Base-by-base conservation (phyloP, 2,797 vertebrate genomes). In the Pangasius larnaudii region DNA sequence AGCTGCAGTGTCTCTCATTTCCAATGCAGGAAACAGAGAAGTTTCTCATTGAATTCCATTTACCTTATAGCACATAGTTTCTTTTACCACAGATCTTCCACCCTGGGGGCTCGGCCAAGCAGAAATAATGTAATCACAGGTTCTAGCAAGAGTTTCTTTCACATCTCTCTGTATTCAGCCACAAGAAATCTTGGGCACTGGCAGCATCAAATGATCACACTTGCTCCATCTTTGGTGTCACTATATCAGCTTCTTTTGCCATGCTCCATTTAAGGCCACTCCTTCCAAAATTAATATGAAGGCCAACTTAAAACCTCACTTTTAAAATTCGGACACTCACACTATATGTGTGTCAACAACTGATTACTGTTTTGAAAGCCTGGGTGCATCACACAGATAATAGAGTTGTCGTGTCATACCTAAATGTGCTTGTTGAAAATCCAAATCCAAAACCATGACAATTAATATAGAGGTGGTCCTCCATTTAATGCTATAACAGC, bases 91-190 rank as follows among this genome's bases (percentile, higher is more conserved):
- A 85, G 24, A 79, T 80, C 83, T 56, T 83, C 42, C 4, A 8
- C 74, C 51, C 53, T 16, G 0, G 30, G n/a, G 84, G 51, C 39
- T 85, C 63, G 85, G 63, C n/a, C 82, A 85, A 58, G 74, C 65
- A 88, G 75, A 74, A 83, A 86, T 82, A 83, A 75, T 89, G 56
- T 82, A 83, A 75, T 89, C 69, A 86, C 71, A 84, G 85, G 27
- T 58, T 79, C 88, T 53, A 77, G 56, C 67, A 89, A 75, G 79
- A 84, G 71, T 78, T 11, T 86, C 51, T 36, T 77, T 86, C 69
- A 74, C 36, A 88, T 88, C 51, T 69, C 65, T 61, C 39, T 67
- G 84, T 72, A 89, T 58, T 86, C 69, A 83, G 58, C 82, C 69
- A 86, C 59, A 86, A 53, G 79, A 83, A 84, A 86, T 74, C 49